Evolutionary conservation across 2,888 invertebrate genomes (phyloP).

Genomic region (Villa cingulata): DNA sequence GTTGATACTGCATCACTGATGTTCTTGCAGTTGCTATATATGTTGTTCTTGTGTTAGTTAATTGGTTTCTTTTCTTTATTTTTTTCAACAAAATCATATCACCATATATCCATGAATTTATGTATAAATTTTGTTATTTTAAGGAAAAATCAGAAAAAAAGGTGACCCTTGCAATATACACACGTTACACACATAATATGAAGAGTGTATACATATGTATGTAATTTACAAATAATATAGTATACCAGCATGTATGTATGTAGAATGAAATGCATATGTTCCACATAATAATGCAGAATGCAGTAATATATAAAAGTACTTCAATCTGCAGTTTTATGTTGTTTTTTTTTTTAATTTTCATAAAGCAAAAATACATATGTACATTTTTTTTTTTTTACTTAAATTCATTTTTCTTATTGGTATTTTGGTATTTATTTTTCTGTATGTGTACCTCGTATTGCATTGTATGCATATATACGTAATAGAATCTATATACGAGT

Average conservation of each 20-base stretch:
- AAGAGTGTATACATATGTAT: too few relatives aligned
- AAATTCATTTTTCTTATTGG: neutral
- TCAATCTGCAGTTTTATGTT: neutral
- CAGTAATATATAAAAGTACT: neutral
- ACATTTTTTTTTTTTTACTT: neutral
- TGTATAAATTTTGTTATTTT: neutral
- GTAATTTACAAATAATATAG: too few relatives aligned
- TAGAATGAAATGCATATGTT: neutral
- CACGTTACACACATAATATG: too few relatives aligned
- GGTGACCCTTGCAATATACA: neutral
- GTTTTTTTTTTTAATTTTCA: neutral
- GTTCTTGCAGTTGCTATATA: too few relatives aligned
- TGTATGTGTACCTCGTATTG: neutral
- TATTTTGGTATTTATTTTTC: neutral
- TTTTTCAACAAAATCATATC: too few relatives aligned
- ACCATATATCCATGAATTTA: too few relatives aligned
- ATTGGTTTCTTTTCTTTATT: too few relatives aligned
- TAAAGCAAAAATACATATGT: neutral
- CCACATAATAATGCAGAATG: neutral
- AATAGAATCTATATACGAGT: too few relatives aligned
- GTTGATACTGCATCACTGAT: too few relatives aligned
- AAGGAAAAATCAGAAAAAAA: neutral
- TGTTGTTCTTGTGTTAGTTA: too few relatives aligned
- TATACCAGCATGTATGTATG: too few relatives aligned
- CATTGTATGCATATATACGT: too few relatives aligned